phyloP scores from a whole-genome alignment of 2,113 vertebrate genomes.

The Oenanthe melanoleuca region DNA sequence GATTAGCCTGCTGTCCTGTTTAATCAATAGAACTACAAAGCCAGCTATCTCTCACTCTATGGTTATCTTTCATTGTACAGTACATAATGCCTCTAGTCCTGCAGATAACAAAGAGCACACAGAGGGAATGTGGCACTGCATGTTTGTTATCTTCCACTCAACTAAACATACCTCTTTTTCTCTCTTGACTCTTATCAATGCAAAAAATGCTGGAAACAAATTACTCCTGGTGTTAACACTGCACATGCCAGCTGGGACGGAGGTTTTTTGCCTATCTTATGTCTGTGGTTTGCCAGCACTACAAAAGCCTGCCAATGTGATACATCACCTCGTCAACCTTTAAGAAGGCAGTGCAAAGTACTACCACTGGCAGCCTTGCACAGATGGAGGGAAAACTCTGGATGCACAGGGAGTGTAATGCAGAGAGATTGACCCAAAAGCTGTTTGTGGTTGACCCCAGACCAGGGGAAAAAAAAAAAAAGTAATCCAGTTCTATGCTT shows the following conservation, averaged over 20 bases:
- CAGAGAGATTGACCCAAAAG: conserved; percentile 42
- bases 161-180: conserved; percentile 55
- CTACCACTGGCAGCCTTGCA: background rate
- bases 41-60: conserved; percentile 58
- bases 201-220: conserved; percentile 49
- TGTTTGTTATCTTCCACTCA: conserved; percentile 65
- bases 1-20: conserved; percentile 67
- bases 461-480: conserved; percentile 41
- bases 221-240: conserved; percentile 26
- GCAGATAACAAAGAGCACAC: conserved; percentile 67
- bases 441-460: conserved; percentile 50
- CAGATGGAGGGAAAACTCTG: background rate
- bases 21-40: conserved; percentile 69
- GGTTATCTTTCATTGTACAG: conserved; percentile 70
- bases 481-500: conserved; percentile 60
- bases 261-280: background rate
- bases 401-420: background rate
- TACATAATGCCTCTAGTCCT: conserved; percentile 53
- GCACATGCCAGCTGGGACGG: background rate
- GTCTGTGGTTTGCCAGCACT: background rate
- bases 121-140: conserved; percentile 49
- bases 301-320: background rate
- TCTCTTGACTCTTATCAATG: conserved; percentile 52
- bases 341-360: background rate
- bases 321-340: background rate